Evolutionary conservation across 2,888 invertebrate species (phyloP), one percentile per base, ranked within the genome.

Genomic region (Dasysyrphus albostriatus): DNA sequence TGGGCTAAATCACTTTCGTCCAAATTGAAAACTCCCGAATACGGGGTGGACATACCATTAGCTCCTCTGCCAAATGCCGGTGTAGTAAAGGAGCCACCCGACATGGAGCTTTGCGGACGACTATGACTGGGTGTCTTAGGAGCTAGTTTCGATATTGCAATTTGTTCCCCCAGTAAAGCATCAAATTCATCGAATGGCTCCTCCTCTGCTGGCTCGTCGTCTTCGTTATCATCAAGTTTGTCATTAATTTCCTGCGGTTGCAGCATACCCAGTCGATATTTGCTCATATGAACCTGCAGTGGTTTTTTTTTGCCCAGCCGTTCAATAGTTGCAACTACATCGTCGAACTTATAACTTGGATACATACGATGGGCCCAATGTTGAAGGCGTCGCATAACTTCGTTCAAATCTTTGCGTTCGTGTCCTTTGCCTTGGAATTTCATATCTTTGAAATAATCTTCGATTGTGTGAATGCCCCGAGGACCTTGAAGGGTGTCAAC

Each of bases 301-400:
- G 95, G 94, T 90, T 95, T 96, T 90, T 98, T 98, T 67, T 94
- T 94, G 0, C 98, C 98, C 1, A 99, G 93, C 82, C 95, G 95
- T 91, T 98, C 98, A 24, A 96, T 93, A 90, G 94, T 94, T n/a
- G 94, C 94, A 4, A 98, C 92, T 88, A 97, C 96, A 91, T 98
- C 98, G 90, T 96, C 96, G 93, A 98, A 99, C 14, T 95, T 94
- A 90, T 96, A 96, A 90, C 96, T 97, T 0, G 99, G 98, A 93
- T 96, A 98, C 88, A 99, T 93, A 67, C 98, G 94, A 92, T 98
- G 98, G 0, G 96, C 96, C 99, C 99, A 99, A 91, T 98, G 98
- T 90, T 98, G 97, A 74, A 98, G 91, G 78, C 95, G 95, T 74
- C 96, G 95, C 93, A 99, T 94, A 0, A 98, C 93, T 83, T 95